These are phyloP conservation scores for Xiphias gladius DNA, from an alignment of 2,113 vertebrate species.

Conservation along the genomic window DNA sequence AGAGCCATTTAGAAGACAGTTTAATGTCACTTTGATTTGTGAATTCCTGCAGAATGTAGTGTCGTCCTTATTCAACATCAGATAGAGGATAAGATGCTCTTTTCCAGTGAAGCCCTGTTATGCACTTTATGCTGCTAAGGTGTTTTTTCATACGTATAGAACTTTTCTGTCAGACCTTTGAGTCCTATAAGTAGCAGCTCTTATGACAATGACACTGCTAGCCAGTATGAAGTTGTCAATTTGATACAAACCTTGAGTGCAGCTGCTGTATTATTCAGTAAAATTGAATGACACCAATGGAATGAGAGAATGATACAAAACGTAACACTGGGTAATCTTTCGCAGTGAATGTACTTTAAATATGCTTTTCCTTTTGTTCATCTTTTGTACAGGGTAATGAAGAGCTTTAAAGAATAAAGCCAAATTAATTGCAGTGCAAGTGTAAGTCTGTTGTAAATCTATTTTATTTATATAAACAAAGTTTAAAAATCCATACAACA, in stretches of 20 bases:
- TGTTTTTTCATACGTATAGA: too few species aligned
- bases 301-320: neutral
- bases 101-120: neutral
- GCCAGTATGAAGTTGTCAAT: neutral
- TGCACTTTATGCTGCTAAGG: slow-evolving; percentile 4
- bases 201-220: neutral
- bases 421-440: neutral
- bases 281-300: neutral
- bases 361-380: neutral
- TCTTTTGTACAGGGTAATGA: slow-evolving; percentile 16
- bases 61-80: neutral
- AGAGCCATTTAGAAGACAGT: neutral
- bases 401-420: slow-evolving; percentile 10
- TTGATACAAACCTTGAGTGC: neutral
- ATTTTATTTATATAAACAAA: neutral
- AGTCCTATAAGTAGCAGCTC: neutral
- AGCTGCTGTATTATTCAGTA: neutral
- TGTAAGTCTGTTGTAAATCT: neutral
- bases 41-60: slow-evolving; percentile 1
- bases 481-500: neutral
- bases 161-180: neutral
- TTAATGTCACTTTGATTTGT: neutral
- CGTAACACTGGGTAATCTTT: slow-evolving; percentile 1
- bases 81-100: neutral
- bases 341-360: neutral